Percentiles rank a stretch among this genome's conserved stretches.
These are phyloP conservation scores for Dendrophyllia cribrosa DNA, from an alignment of 64 coral and sea anemone species.

Conservation along the genomic window DNA sequence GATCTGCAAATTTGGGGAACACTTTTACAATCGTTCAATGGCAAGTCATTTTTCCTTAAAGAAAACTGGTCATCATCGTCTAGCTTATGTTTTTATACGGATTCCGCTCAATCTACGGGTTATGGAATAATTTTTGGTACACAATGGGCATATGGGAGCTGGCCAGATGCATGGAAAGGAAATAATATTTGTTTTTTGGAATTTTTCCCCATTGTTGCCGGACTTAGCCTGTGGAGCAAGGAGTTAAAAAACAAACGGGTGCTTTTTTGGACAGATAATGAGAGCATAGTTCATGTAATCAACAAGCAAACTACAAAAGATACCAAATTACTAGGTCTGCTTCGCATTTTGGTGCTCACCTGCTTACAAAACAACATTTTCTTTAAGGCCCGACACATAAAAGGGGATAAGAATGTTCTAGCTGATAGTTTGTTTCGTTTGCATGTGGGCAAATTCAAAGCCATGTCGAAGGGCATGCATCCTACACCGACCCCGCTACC, in stretches of 20 bases:
- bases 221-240: background rate
- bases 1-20: background rate
- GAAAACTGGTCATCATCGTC: conserved; percentile 11
- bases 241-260: conserved; percentile 8
- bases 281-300: background rate
- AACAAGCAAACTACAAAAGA: conserved; percentile 22
- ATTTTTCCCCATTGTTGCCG: conserved; percentile 3
- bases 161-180: conserved; percentile 12
- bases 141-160: conserved; percentile 1
- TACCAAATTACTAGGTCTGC: background rate
- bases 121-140: background rate
- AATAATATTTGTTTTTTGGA: conserved; percentile 1
- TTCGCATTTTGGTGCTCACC: conserved; percentile 4
- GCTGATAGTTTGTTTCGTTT: conserved; percentile 55
- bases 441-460: conserved; percentile 60
- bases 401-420: conserved; percentile 13
- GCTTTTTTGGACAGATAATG: background rate
- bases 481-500: background rate
- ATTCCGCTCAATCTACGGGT: background rate
- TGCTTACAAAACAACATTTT: conserved; percentile 37
- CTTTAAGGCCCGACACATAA: conserved; percentile 20
- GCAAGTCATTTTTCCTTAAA: conserved; percentile 30
- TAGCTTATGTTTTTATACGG: conserved; percentile 2
- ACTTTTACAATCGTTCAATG: background rate
- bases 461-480: conserved; percentile 5